Evolutionary conservation across 2,797 vertebrate species (phyloP).

Genomic region (Sebastes iracundus): DNA sequence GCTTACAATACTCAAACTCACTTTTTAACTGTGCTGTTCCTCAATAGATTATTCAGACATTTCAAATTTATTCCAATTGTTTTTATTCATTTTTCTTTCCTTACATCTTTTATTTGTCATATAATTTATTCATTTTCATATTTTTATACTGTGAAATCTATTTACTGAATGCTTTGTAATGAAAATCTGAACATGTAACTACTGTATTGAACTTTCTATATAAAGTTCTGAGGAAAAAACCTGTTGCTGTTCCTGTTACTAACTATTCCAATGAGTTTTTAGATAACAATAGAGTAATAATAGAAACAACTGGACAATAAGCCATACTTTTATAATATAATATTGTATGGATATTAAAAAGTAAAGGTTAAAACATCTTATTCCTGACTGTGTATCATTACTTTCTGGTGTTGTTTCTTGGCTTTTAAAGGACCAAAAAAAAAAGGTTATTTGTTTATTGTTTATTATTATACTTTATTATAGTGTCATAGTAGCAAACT

Average conservation of each 20-base stretch:
- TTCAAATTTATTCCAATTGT: too few species aligned
- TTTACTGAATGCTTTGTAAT: too few species aligned
- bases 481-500: neutral
- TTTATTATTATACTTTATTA: neutral
- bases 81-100: too few species aligned
- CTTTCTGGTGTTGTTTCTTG: fast-evolving
- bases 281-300: neutral
- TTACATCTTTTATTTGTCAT: too few species aligned
- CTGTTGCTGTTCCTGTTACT: too few species aligned
- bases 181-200: too few species aligned
- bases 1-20: neutral
- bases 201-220: too few species aligned
- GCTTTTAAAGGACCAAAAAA: neutral
- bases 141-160: too few species aligned
- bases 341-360: neutral
- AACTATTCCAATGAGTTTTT: neutral
- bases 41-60: neutral
- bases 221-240: too few species aligned
- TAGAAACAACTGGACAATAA: neutral
- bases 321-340: neutral
- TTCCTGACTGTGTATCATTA: too few species aligned
- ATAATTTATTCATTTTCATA: too few species aligned
- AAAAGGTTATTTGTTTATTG: too few species aligned
- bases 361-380: neutral
- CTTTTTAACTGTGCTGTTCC: neutral